A percentile compares a stretch with the other conserved stretches of the same genome.
These are phyloP conservation scores for Parapristionchus giblindavisi DNA, from an alignment of 2,888 invertebrate genomes.

Conservation along the genomic window DNA sequence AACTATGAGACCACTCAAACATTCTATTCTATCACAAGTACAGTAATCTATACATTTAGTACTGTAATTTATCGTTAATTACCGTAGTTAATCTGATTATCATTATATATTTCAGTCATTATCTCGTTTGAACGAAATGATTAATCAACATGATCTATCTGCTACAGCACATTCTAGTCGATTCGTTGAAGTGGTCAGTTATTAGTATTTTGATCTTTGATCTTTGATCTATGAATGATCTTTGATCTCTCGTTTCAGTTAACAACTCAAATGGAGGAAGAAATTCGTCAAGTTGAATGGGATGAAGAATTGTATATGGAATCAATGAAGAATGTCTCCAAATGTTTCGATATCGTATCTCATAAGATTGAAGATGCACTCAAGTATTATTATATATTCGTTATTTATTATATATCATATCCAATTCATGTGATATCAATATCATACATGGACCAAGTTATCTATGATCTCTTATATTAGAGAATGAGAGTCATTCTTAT, in stretches of 20 bases:
- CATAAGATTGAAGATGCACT: constrained; percentile 52
- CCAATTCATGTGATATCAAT: background rate
- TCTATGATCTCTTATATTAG: background rate
- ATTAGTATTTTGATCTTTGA: background rate
- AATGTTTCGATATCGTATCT: constrained; percentile 54
- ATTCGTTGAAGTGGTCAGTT: constrained; percentile 52
- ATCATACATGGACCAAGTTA: background rate
- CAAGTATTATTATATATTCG: no score
- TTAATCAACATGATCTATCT: constrained; percentile 75
- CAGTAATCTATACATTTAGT: no score
- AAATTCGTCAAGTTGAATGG: constrained; percentile 62
- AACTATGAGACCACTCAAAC: constrained; percentile 62
- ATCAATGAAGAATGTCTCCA: constrained; percentile 46
- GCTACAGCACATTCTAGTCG: constrained; percentile 46
- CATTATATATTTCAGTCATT: constrained; percentile 78
- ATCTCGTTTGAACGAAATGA: constrained; percentile 83
- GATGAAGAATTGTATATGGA: constrained; percentile 56
- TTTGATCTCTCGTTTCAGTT: constrained; percentile 40
- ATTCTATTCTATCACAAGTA: constrained; percentile 53
- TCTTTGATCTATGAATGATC: background rate
- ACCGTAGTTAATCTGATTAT: no score
- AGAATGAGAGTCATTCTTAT: background rate
- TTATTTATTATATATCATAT: background rate
- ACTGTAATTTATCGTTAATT: no score
- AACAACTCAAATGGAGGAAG: constrained; percentile 53